These are phyloP conservation scores for Globicephala melas DNA, from an alignment of 2,113 vertebrate species.

Conservation along the genomic window DNA sequence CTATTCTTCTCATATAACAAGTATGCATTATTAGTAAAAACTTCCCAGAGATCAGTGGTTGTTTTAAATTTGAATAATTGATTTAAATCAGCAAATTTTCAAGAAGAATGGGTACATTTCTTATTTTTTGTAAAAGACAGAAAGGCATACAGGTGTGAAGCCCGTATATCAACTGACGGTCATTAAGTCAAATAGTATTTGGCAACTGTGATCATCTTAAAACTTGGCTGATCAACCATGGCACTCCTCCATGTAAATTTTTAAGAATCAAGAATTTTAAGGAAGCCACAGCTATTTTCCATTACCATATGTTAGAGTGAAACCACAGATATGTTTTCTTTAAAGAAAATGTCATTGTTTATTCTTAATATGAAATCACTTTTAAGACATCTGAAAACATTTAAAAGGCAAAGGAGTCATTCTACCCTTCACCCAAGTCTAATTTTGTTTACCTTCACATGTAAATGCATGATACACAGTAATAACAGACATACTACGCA, in stretches of 20 bases:
- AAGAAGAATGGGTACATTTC: not conserved
- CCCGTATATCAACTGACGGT: not conserved
- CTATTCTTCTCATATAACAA: not conserved
- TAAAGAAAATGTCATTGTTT: constrained; percentile 77
- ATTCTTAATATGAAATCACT: constrained; percentile 76
- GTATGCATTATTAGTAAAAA: not conserved
- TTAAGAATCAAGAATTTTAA: constrained; percentile 69
- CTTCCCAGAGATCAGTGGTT: not conserved
- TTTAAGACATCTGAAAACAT: constrained; percentile 78
- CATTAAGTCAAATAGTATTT: constrained; percentile 52
- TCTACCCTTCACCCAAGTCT: constrained; percentile 51
- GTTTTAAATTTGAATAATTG: not conserved
- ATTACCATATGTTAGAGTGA: constrained; percentile 64
- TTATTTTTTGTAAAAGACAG: constrained; percentile 5
- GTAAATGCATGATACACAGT: constrained; percentile 68
- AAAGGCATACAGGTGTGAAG: not conserved
- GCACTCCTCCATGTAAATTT: constrained; percentile 59
- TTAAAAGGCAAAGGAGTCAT: constrained; percentile 73
- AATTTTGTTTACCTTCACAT: constrained; percentile 76
- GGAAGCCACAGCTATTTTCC: constrained; percentile 65
- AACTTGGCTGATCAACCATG: constrained; percentile 48
- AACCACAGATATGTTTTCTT: constrained; percentile 67
- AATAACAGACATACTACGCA: constrained; percentile 61
- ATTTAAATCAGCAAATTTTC: not conserved
- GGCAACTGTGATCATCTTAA: constrained; percentile 63